These are phyloP conservation scores for Pocillopora meandrina DNA, from an alignment of 92 coral and sea anemone species.

Conservation along the genomic window DNA sequence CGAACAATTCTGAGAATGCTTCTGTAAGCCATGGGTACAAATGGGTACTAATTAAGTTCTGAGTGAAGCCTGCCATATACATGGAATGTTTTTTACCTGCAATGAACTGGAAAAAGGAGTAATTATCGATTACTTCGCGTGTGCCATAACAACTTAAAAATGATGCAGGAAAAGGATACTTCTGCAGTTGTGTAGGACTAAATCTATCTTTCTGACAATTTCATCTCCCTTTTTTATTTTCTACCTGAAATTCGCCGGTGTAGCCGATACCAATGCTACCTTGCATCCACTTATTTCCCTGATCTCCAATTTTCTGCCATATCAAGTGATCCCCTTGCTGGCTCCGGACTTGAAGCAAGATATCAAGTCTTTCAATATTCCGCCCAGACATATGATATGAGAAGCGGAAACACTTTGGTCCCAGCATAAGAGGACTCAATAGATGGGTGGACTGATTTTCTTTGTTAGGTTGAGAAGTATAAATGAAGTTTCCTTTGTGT, in stretches of 20 bases:
- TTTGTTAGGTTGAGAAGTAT: not conserved
- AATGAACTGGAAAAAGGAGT: too few species aligned
- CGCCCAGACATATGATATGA: slow-evolving; percentile 13
- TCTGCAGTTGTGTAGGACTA: too few species aligned
- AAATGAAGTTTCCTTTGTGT: slow-evolving; percentile 19
- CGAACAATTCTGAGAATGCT: too few species aligned
- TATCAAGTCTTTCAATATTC: slow-evolving; percentile 8
- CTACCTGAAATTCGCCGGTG: slow-evolving; percentile 28
- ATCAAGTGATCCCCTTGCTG: not conserved
- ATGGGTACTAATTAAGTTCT: too few species aligned
- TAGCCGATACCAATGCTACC: slow-evolving; percentile 8
- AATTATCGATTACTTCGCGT: too few species aligned
- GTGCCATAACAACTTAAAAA: too few species aligned
- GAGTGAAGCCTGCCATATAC: too few species aligned
- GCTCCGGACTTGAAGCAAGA: not conserved
- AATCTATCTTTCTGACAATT: not conserved
- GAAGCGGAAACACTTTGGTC: slow-evolving; percentile 24
- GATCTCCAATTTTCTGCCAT: slow-evolving; percentile 6
- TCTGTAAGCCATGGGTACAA: too few species aligned
- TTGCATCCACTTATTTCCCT: slow-evolving; percentile 15
- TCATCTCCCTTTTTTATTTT: not conserved
- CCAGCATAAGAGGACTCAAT: slow-evolving; percentile 9
- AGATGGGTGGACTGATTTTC: not conserved
- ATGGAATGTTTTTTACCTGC: too few species aligned
- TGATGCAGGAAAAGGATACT: too few species aligned